A percentile compares a stretch with the other conserved stretches of the same genome.
These are phyloP conservation scores for Masticophis lateralis DNA, from an alignment of 2,797 vertebrate species.

Conservation along the genomic window DNA sequence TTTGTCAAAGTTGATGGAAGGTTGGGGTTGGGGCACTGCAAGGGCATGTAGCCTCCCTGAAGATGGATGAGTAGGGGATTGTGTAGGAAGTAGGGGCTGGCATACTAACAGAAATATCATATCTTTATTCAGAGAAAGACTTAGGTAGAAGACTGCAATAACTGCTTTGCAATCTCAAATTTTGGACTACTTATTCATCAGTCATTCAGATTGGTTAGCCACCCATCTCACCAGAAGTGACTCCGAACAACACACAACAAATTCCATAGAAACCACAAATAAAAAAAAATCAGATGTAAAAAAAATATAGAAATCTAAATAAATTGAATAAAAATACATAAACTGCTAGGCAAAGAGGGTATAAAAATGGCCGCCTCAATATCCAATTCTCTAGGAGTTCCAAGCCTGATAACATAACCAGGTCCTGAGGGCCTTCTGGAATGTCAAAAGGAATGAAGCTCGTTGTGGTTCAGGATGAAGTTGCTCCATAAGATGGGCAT, in stretches of 20 bases:
- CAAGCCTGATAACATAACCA: not conserved
- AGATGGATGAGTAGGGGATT: not conserved
- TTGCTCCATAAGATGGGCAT: not conserved
- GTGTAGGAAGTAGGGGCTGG: not conserved
- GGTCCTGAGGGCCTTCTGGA: not conserved
- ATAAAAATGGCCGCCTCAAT: not conserved
- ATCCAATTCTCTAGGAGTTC: not conserved
- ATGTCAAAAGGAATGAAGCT: not conserved
- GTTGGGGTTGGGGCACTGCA: not conserved
- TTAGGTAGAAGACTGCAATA: not conserved
- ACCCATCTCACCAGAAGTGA: not conserved
- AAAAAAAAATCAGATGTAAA: not conserved
- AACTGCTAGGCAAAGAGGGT: not conserved
- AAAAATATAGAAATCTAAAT: not conserved
- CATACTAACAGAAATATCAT: not conserved
- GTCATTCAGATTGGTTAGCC: not conserved
- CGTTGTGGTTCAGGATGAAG: not conserved
- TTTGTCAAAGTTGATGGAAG: not conserved
- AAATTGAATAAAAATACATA: not conserved
- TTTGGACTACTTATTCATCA: not conserved
- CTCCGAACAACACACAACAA: not conserved
- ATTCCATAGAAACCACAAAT: not conserved
- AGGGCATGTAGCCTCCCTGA: not conserved
- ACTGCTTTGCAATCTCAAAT: not conserved
- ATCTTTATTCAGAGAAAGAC: not conserved